Base-by-base conservation (phyloP, 2,797 vertebrate species). In the Bovichtus diacanthus region DNA sequence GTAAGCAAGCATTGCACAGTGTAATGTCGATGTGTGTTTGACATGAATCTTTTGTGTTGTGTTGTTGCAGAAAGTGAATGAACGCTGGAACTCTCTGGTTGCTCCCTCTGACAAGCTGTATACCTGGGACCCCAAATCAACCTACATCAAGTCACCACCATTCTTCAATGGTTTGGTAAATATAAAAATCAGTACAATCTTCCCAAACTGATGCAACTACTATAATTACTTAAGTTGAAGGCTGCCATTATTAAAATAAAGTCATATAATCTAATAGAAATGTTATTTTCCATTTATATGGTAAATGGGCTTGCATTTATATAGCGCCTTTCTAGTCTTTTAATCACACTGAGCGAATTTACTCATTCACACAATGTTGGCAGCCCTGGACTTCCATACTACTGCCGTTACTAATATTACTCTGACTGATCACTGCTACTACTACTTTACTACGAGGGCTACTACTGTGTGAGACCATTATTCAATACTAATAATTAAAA, bases 131-230 rank as follows among this genome's bases (percentile, higher is more conserved):
- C 90, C 95, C 53, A 94, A 96, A n/a, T 99, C 98, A 23, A 99
- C 98, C 0, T 99, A 99, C 81, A 99, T 99, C 89, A 99, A 99
- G 87, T 97, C 97, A 19, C 98, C 98, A 0, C 97, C 98, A 0
- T 99, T 99, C 92, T 99, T 99, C 56, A 93, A 97, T 72, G 96
- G 95, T 53, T 93, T 99, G 97, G 98, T 99, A 95, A 88, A 55
- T 77, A 59, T 1, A 49, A 39, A 16, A 8, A 29, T 46, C 1
- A 6, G 23, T 34, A 23, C 25, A 29, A n/a, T 34, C 47, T 44
- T 46, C 13, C 2, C 13, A 10, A n/a, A 31, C 9, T 11, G 13
- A 6, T 4, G 2, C 39, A 54, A 5, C 6, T 8, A 23, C 16
- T 6, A 11, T 10, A 23, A 9, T 36, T 38, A 31, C 19, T 49